Conservation (phyloP, 2,113 vertebrate genomes). For the Melanocharis versteri region DNA sequence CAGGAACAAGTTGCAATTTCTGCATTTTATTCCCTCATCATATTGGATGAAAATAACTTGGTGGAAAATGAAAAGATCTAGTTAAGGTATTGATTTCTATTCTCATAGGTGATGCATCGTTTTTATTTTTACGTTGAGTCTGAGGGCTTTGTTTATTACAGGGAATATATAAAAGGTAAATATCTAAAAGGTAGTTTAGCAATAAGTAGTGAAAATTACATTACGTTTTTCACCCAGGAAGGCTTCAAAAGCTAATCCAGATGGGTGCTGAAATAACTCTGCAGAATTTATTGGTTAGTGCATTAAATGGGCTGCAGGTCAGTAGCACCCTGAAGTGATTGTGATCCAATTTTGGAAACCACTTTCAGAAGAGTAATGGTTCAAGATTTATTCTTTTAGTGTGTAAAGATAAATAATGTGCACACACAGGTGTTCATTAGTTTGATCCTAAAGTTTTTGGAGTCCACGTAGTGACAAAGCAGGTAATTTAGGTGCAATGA, state of each 20-base stretch:
- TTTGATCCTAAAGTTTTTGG: neutral
- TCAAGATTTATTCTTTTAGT: neutral
- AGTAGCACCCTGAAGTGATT: neutral
- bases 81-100: neutral
- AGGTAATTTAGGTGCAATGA: neutral
- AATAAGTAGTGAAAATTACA: neutral
- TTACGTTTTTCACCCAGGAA: neutral
- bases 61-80: neutral
- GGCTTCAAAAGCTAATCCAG: neutral
- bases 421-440: neutral
- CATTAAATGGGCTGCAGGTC: neutral
- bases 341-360: neutral
- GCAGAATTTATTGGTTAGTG: neutral
- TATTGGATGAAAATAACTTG: neutral
- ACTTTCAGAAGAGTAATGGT: neutral
- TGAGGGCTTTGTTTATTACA: neutral
- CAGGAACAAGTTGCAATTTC: neutral
- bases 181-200: neutral
- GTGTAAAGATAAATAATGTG: neutral
- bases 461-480: neutral
- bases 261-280: neutral
- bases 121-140: neutral
- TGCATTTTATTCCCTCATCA: fast-evolving
- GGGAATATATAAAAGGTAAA: neutral
- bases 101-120: neutral